Conservation (phyloP, 1,140 invertebrate species). For the Apis dorsata region DNA sequence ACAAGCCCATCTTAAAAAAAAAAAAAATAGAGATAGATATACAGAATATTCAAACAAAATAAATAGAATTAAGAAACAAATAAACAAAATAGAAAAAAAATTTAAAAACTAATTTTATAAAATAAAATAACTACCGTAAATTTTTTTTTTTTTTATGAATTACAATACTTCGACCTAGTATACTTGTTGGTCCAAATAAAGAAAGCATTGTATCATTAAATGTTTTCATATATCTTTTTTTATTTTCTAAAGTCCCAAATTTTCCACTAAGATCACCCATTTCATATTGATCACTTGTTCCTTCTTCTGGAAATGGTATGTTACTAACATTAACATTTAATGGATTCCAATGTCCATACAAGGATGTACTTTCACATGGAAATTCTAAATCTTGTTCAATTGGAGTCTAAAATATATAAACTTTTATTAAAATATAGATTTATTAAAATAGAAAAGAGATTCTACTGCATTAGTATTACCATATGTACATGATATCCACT, state of each 20-base stretch:
- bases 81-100: background rate
- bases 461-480: constrained; percentile 78
- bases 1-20: constrained; percentile 87
- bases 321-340: constrained; percentile 83
- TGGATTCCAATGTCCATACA: constrained; percentile 93
- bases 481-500: constrained; percentile 91
- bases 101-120: too few species aligned
- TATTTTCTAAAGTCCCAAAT: constrained; percentile 87
- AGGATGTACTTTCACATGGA: constrained; percentile 90
- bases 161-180: constrained; percentile 93
- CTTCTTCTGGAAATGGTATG: constrained; percentile 82
- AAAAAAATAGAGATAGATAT: background rate
- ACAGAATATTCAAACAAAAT: background rate
- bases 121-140: constrained; percentile 71
- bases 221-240: constrained; percentile 80
- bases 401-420: constrained; percentile 82
- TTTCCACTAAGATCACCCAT: constrained; percentile 95
- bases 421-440: background rate
- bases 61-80: too few species aligned
- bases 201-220: constrained; percentile 93
- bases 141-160: constrained; percentile 87
- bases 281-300: constrained; percentile 92
- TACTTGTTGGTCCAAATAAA: constrained; percentile 90
- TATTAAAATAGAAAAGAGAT: constrained; percentile 5
- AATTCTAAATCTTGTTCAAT: constrained; percentile 91